phyloP scores from a whole-genome alignment of 2,888 invertebrate species.

The Diaprepes abbreviatus region DNA sequence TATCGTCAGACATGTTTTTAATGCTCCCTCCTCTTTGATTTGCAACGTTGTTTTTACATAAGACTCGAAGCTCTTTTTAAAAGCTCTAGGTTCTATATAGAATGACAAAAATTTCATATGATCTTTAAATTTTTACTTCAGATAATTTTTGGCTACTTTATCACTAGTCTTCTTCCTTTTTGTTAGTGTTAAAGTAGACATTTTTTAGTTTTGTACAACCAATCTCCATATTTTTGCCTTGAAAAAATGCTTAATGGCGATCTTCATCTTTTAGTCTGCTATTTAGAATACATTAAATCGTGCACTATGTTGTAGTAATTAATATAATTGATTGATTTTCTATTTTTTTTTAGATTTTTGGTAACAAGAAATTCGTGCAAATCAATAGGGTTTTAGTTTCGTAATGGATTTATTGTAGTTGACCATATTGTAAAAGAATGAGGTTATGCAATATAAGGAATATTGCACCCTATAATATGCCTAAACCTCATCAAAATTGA shows the following conservation, averaged over 20 bases:
- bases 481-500: no score
- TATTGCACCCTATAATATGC: background rate
- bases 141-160: no score
- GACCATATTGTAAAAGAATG: no score
- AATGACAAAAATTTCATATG: no score
- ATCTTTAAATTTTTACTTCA: no score
- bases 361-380: no score
- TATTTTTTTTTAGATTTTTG: no score
- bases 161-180: constrained; percentile 26
- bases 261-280: no score
- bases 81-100: no score
- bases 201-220: constrained; percentile 22
- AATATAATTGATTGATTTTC: no score
- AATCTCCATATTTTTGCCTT: constrained; percentile 23
- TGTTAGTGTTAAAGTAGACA: constrained; percentile 32
- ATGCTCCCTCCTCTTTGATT: background rate
- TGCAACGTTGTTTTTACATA: background rate
- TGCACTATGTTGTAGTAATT: no score
- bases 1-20: background rate
- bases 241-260: constrained; percentile 2
- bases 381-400: constrained; percentile 2
- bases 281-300: background rate
- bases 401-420: background rate
- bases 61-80: constrained; percentile 26
- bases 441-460: background rate